Evolutionary conservation across 2,888 invertebrate species (phyloP), one percentile per base, ranked within the genome.

Genomic region (Ochropleura leucogaster): DNA sequence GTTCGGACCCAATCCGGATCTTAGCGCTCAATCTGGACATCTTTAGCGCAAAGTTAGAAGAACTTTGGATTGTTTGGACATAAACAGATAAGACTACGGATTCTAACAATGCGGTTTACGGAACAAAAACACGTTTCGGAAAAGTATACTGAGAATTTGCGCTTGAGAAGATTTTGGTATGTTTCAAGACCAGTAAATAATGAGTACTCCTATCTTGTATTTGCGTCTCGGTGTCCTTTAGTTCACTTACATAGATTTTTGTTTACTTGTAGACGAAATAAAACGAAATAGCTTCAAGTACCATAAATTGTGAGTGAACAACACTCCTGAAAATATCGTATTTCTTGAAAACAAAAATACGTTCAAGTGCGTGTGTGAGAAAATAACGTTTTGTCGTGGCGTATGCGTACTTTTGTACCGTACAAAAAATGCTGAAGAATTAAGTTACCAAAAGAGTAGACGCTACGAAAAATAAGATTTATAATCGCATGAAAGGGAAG

Each of bases 11-110:
- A 65, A 86, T 72, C 67, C 62, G 67, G 72, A 74, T 72, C 72
- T 82, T 77, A 79, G 66, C 68, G 72, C 66, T 77, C 65, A 79
- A 80, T 81, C 74, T 75, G 63, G 67, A 73, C 74, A 69, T 83
- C 70, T 79, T 79, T 60, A 81, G 57, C 57, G 49, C 47, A 76
- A 85, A 85, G 84, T 86, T 86, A 62, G 68, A 73, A 57, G 72
- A 68, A 75, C 53, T 72, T 63, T 30, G 55, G 73, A 72, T 79
- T 81, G 74, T 79, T 80, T 75, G 42, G 47, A 77, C 72, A 62
- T 69, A 77, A 80, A 83, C 63, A 77, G 70, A 79, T 80, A 86
- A 72, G 60, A 30, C 57, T 8, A 65, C 55, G 55, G 70, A n/a
- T 74, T 72, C 72, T 63, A 68, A 74, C 69, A 81, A 79, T 68